These are phyloP conservation scores for Cryptoblepharus egeriae DNA, from an alignment of 2,797 vertebrate genomes.

Conservation along the genomic window DNA sequence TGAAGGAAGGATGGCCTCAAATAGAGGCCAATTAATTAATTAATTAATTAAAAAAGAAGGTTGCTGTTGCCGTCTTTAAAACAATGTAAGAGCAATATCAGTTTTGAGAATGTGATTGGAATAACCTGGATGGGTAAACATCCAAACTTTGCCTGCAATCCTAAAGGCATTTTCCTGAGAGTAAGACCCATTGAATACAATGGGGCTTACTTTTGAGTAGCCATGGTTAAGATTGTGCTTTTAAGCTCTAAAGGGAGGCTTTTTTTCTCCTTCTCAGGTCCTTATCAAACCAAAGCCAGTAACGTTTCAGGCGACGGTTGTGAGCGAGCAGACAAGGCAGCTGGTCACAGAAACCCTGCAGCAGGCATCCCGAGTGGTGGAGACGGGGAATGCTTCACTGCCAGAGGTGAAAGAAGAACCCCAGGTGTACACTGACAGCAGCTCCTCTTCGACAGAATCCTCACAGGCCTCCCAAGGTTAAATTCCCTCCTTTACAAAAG, in stretches of 20 bases:
- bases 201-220: too few species aligned
- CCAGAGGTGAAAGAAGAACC: slow-evolving; percentile 90
- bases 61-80: too few species aligned
- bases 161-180: too few species aligned
- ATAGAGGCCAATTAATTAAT: too few species aligned
- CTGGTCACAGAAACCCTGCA: slow-evolving; percentile 95
- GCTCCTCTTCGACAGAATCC: slow-evolving; percentile 81
- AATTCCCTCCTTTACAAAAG: background rate
- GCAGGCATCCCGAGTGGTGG: slow-evolving; percentile 88
- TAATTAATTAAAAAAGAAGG: too few species aligned
- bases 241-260: background rate
- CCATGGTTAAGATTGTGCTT: too few species aligned
- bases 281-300: slow-evolving; percentile 98
- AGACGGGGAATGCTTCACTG: slow-evolving; percentile 76
- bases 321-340: slow-evolving; percentile 95
- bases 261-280: slow-evolving; percentile 79
- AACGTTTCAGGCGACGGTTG: slow-evolving; percentile 91
- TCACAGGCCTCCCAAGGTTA: slow-evolving; percentile 85
- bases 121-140: background rate
- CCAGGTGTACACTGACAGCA: slow-evolving; percentile 78
- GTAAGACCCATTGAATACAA: too few species aligned
- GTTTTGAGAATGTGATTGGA: too few species aligned
- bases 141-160: too few species aligned
- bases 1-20: too few species aligned
- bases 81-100: too few species aligned